A percentile compares a stretch with the other conserved stretches of the same genome.
These are phyloP conservation scores for Spea hammondii DNA, from an alignment of 2,797 vertebrate species.

Conservation along the genomic window DNA sequence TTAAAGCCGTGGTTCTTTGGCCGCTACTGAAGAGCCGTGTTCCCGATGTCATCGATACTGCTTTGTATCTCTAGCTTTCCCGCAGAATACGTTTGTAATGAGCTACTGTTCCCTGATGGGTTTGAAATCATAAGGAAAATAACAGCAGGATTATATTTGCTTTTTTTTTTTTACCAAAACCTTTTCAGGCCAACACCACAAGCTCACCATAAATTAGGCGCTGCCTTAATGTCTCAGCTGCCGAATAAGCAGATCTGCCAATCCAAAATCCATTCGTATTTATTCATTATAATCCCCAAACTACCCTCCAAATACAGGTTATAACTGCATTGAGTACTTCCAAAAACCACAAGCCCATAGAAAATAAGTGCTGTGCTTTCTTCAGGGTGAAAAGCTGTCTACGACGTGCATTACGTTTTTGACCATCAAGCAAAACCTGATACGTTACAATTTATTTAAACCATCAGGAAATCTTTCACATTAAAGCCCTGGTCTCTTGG, in stretches of 20 bases:
- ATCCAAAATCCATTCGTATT: slow-evolving; percentile 6
- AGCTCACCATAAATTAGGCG: slow-evolving; percentile 14
- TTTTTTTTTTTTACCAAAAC: too few relatives aligned
- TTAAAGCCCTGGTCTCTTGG: slow-evolving; percentile 12
- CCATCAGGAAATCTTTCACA: slow-evolving; percentile 24
- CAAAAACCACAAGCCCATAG: slow-evolving; percentile 33
- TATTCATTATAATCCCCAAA: slow-evolving; percentile 8
- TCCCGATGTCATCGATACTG: too few relatives aligned
- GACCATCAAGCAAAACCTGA: slow-evolving; percentile 32
- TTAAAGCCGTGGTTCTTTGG: too few relatives aligned
- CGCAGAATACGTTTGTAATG: background rate
- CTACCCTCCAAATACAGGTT: background rate
- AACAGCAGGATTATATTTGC: too few relatives aligned
- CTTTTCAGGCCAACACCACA: slow-evolving; percentile 11
- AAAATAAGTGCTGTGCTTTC: slow-evolving; percentile 29
- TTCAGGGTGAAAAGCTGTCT: slow-evolving; percentile 16
- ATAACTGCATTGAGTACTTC: slow-evolving; percentile 12
- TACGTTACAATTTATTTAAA: slow-evolving; percentile 28
- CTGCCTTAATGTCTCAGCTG: background rate
- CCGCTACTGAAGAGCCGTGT: too few relatives aligned
- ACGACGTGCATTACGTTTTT: slow-evolving; percentile 15
- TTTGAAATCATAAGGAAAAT: background rate
- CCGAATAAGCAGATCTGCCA: slow-evolving; percentile 23
- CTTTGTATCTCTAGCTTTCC: too few relatives aligned
- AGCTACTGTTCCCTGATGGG: slow-evolving; percentile 4